Conservation (phyloP, 1,140 invertebrate genomes). For the Triops cancriformis region DNA sequence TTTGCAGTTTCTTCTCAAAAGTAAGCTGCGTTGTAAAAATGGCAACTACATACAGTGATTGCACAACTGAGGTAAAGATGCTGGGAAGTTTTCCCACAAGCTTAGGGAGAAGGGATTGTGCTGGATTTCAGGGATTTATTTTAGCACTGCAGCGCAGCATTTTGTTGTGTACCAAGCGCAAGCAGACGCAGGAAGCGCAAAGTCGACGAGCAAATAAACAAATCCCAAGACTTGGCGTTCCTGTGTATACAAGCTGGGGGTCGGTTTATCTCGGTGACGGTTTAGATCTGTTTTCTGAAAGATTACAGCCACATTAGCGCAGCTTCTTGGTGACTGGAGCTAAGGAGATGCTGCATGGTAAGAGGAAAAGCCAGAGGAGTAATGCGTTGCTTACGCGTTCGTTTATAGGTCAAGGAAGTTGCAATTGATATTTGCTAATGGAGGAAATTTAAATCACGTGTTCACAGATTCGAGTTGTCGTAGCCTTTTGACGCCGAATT, state of each 20-base stretch:
- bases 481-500: too few relatives aligned
- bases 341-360: too few relatives aligned
- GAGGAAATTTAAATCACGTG: too few relatives aligned
- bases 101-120: background rate
- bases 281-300: background rate
- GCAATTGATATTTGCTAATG: too few relatives aligned
- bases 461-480: too few relatives aligned
- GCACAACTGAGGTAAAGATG: too few relatives aligned
- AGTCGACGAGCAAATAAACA: conserved; percentile 2
- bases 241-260: background rate
- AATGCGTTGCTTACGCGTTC: too few relatives aligned
- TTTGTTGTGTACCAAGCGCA: background rate
- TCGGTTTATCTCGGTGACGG: conserved; percentile 4
- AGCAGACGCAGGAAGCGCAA: background rate
- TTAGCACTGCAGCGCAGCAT: background rate
- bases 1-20: too few relatives aligned
- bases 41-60: too few relatives aligned
- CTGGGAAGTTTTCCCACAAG: background rate
- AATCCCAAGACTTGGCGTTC: background rate
- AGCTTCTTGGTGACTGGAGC: background rate
- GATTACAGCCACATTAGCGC: background rate
- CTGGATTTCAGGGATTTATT: background rate
- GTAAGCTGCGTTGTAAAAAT: too few relatives aligned
- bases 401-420: too few relatives aligned
- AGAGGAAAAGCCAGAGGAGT: too few relatives aligned